Percentiles rank a stretch among this genome's conserved stretches.
Evolutionary conservation across 2,888 invertebrate species (phyloP).

Genomic region (Ectropis crepuscularia): DNA sequence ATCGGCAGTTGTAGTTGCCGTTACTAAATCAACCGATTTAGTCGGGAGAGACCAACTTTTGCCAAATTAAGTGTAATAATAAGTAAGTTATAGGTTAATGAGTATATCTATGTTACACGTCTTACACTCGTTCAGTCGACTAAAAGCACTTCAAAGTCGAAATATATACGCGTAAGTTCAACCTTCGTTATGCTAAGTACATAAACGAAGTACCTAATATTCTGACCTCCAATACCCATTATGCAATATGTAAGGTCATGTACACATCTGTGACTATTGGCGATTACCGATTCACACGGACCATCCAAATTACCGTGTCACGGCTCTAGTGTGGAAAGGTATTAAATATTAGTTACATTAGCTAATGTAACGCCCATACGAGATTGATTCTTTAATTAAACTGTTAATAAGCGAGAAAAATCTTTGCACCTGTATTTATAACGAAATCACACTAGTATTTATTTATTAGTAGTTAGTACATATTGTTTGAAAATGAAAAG

Average conservation of each 20-base stretch:
- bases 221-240: conserved; percentile 24
- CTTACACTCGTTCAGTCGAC: not conserved
- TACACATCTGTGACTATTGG: conserved; percentile 23
- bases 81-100: no score
- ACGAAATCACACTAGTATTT: not conserved
- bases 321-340: conserved; percentile 55
- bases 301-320: conserved; percentile 78
- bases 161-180: not conserved
- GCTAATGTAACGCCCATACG: conserved; percentile 11
- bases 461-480: not conserved
- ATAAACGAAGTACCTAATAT: conserved; percentile 1
- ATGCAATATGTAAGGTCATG: conserved; percentile 37
- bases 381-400: conserved; percentile 10
- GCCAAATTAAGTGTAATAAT: no score
- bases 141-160: not conserved
- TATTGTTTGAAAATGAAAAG: not conserved
- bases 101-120: no score
- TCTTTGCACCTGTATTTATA: not conserved
- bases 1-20: no score
- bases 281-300: conserved; percentile 50
- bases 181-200: not conserved
- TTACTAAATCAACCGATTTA: no score
- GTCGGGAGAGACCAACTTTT: no score
- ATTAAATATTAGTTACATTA: conserved; percentile 15
- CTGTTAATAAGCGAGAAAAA: conserved; percentile 4